phyloP scores from a whole-genome alignment of 2,797 vertebrate genomes.

The Rhinoraja longicauda region DNA sequence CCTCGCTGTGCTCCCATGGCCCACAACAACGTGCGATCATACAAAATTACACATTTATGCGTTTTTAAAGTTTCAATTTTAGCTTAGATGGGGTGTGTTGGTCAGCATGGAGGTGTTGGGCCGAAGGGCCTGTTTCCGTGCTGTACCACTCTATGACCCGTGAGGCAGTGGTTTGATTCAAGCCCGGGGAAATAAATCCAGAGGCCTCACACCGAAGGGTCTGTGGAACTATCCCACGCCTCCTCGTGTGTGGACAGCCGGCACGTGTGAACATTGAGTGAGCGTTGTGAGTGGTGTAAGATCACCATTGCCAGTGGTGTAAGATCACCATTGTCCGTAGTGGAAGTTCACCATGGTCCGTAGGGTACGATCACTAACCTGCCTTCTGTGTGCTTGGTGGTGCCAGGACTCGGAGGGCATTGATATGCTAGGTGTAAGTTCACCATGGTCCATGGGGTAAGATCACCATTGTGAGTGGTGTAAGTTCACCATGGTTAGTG shows the following conservation, averaged over 20 bases:
- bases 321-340: too few relatives aligned
- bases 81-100: too few relatives aligned
- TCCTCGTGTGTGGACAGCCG: not conserved
- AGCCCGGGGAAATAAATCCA: not conserved
- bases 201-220: too few relatives aligned
- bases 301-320: too few relatives aligned
- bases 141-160: too few relatives aligned
- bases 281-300: not conserved
- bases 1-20: not conserved
- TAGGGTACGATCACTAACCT: not conserved
- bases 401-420: slow-evolving; percentile 92
- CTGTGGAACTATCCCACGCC: not conserved
- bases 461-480: too few relatives aligned
- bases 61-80: not conserved
- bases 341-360: too few relatives aligned
- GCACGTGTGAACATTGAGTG: not conserved
- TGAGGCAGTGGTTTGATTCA: too few relatives aligned
- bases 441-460: not conserved
- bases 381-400: not conserved
- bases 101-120: too few relatives aligned
- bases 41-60: not conserved
- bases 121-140: too few relatives aligned
- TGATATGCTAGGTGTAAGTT: slow-evolving; percentile 68
- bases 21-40: not conserved
- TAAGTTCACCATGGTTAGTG: too few relatives aligned